Evolutionary conservation across 2,797 vertebrate genomes (phyloP), one percentile per base, ranked within the genome.

Genomic region (Gymnoscopelus microlampas): DNA sequence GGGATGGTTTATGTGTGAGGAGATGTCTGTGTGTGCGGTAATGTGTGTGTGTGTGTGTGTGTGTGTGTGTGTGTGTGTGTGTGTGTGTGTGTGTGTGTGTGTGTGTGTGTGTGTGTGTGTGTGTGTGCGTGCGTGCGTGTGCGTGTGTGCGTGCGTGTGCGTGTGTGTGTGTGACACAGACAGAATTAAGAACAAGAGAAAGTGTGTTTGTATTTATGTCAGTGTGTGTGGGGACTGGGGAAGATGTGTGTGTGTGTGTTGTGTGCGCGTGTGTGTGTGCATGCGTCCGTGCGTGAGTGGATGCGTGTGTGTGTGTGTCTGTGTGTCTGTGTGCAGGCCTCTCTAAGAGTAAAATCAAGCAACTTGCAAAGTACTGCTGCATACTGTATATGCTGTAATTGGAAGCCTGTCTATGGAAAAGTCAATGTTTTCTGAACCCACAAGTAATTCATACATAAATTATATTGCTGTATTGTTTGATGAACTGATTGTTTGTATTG

Each of bases 161-260:
- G 2, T 10, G 56, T 44, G 11, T 39, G 51, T 61, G 26, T 60
- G 39, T 5, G 39, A 4, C 3, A 26, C 23, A 39, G 54, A 57
- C 19, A 57, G 5, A 48, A 15, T 12, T 51, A 65, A 66, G 55
- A 85, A 65, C 58, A 47, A 10, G 32, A 8, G 35, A 60, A 19
- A 44, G 7, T 44, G 8, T 44, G 39, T 44, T 44, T 44, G 39
- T 7, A 44, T 44, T 44, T 44, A 7, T 44, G 8, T 35, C 35
- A 35, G 5, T 5, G 7, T 39, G 35, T 39, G 35, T 39, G 35
- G 1, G 26, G 12, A 48, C 47, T 48, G 47, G 26, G 47, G 47
- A 48, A 48, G 47, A 7, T 50, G 9, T 50, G 64, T 8, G 13
- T 3, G 32, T 15, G 63, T 55, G 59, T 50, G 35, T 39, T 39